phyloP scores from a whole-genome alignment of 2,113 vertebrate genomes.

The Malurus cyaneus region DNA sequence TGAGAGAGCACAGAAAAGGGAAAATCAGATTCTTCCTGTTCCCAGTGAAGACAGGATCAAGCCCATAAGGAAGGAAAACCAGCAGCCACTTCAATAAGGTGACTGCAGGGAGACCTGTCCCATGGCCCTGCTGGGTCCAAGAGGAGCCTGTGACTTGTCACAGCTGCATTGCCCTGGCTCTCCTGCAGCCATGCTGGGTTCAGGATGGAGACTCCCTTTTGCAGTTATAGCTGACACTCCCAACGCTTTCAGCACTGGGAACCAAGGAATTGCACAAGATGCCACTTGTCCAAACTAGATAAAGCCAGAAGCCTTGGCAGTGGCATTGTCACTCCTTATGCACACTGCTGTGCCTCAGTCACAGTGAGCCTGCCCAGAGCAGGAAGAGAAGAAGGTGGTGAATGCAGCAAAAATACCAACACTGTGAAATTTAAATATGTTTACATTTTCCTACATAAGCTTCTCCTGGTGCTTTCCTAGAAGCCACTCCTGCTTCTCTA shows the following conservation, averaged over 20 bases:
- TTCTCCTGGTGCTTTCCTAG: neutral
- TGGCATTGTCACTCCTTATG: neutral
- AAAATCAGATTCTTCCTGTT: neutral
- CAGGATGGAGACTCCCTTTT: neutral
- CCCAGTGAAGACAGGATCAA: neutral
- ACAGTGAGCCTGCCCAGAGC: neutral
- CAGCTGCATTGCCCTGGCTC: neutral
- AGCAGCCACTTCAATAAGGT: neutral
- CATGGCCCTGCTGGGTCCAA: neutral
- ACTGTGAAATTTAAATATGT: neutral
- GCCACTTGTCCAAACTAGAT: neutral
- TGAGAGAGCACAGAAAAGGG: neutral
- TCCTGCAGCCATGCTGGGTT: neutral
- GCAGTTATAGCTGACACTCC: neutral
- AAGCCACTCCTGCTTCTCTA: neutral
- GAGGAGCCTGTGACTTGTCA: accelerated
- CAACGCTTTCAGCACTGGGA: neutral
- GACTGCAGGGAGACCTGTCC: neutral
- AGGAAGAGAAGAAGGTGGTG: neutral
- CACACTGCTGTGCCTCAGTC: neutral
- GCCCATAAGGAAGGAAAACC: neutral
- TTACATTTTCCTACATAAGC: neutral
- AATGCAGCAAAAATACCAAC: neutral
- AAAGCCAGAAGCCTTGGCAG: neutral
- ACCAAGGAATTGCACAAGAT: neutral